Percentiles rank a stretch among this genome's conserved stretches.
Conservation (phyloP, 2,113 vertebrate genomes). For the Hydrolagus affinis region DNA sequence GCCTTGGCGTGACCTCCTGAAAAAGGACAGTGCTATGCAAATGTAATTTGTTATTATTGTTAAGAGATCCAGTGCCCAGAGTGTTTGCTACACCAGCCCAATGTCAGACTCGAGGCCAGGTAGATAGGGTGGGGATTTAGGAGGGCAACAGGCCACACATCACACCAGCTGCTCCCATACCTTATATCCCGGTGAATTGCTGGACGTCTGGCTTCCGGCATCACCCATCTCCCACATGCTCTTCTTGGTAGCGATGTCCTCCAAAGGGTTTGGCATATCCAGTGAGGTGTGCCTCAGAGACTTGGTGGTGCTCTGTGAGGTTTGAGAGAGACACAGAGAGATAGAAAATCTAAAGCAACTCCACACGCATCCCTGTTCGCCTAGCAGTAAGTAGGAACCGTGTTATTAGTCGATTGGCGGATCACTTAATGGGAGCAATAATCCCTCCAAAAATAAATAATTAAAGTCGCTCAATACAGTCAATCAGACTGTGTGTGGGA, state of each 20-base stretch:
- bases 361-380: too few relatives aligned
- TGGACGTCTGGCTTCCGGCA: constrained; percentile 51
- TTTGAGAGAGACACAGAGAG: not conserved
- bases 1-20: too few relatives aligned
- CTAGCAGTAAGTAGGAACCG: too few relatives aligned
- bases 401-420: too few relatives aligned
- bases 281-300: constrained; percentile 49
- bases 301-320: constrained; percentile 6
- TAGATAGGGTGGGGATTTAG: not conserved
- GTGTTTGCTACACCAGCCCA: not conserved
- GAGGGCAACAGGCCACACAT: not conserved
- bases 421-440: too few relatives aligned
- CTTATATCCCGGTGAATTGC: too few relatives aligned
- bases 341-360: not conserved
- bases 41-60: not conserved
- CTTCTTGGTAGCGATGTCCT: constrained; percentile 74
- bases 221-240: constrained; percentile 79
- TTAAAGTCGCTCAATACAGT: constrained; percentile 4
- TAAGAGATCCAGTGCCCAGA: not conserved
- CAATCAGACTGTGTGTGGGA: not conserved
- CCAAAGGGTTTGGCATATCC: constrained; percentile 63
- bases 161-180: constrained; percentile 42
- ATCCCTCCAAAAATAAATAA: too few relatives aligned
- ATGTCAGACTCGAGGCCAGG: not conserved
- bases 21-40: too few relatives aligned